Percentiles rank a stretch among this genome's conserved stretches.
These are phyloP conservation scores for Eristalis intricaria DNA, from an alignment of 2,888 invertebrate genomes.

Conservation along the genomic window DNA sequence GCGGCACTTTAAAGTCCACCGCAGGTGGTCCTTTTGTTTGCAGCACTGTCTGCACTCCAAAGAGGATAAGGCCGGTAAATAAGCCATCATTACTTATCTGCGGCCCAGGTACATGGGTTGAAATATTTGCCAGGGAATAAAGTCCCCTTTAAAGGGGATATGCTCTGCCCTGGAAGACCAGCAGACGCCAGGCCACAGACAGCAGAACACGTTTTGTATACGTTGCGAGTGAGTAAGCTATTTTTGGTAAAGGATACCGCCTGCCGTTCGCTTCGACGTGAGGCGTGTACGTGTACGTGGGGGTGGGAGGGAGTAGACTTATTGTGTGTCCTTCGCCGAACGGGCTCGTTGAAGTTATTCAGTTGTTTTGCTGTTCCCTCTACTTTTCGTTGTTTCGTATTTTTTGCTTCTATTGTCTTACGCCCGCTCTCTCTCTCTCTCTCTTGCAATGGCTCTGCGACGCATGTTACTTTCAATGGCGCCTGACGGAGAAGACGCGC, in stretches of 20 bases:
- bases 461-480: constrained; percentile 12
- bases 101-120: neutral
- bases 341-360: neutral
- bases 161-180: neutral
- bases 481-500: neutral
- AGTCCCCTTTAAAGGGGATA: neutral
- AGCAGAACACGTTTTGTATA: no score
- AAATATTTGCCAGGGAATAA: constrained; percentile 27
- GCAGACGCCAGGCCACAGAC: neutral
- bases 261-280: neutral
- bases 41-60: neutral
- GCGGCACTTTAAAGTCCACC: constrained; percentile 3
- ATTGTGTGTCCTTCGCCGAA: neutral
- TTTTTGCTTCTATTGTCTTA: neutral
- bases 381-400: neutral
- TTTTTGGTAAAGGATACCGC: neutral
- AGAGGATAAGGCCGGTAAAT: constrained; percentile 13
- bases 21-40: constrained; percentile 17
- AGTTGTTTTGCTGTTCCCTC: no score
- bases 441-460: neutral
- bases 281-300: neutral
- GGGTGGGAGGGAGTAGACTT: neutral
- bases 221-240: neutral
- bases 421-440: neutral
- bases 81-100: constrained; percentile 25